phyloP scores from a whole-genome alignment of 2,888 invertebrate genomes.

The Andrena haemorrhoa region DNA sequence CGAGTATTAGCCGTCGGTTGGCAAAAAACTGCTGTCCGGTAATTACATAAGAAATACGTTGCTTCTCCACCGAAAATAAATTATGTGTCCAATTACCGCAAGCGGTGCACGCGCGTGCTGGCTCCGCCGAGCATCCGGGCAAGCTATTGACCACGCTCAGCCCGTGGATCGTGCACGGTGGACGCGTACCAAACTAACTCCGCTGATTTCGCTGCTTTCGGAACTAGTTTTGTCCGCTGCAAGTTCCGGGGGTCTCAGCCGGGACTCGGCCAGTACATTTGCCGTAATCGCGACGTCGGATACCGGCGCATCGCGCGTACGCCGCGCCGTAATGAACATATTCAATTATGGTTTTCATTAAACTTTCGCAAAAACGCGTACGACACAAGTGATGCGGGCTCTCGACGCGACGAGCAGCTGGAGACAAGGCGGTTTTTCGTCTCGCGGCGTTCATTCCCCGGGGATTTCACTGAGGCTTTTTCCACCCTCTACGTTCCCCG shows the following conservation, averaged over 20 bases:
- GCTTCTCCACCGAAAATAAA: conserved; percentile 69
- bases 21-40: conserved; percentile 60
- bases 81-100: conserved; percentile 77
- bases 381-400: conserved; percentile 24
- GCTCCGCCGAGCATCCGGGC: neutral
- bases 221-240: conserved; percentile 18
- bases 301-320: conserved; percentile 38
- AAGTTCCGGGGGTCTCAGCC: neutral
- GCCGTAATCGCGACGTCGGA: neutral
- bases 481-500: neutral
- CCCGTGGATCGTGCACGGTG: neutral
- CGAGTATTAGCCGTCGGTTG: neutral
- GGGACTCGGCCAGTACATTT: conserved; percentile 11
- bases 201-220: neutral
- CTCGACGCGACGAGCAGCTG: conserved; percentile 16
- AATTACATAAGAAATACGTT: conserved; percentile 76
- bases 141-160: conserved; percentile 42
- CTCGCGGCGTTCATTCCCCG: conserved; percentile 1
- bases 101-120: conserved; percentile 20
- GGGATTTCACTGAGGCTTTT: conserved; percentile 17
- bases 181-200: conserved; percentile 44
- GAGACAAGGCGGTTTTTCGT: conserved; percentile 24
- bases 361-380: conserved; percentile 62
- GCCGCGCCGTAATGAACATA: conserved; percentile 70
- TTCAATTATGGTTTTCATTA: conserved; percentile 76